These are phyloP conservation scores for Petromus typicus DNA, from an alignment of 2,113 vertebrate genomes.

Conservation along the genomic window DNA sequence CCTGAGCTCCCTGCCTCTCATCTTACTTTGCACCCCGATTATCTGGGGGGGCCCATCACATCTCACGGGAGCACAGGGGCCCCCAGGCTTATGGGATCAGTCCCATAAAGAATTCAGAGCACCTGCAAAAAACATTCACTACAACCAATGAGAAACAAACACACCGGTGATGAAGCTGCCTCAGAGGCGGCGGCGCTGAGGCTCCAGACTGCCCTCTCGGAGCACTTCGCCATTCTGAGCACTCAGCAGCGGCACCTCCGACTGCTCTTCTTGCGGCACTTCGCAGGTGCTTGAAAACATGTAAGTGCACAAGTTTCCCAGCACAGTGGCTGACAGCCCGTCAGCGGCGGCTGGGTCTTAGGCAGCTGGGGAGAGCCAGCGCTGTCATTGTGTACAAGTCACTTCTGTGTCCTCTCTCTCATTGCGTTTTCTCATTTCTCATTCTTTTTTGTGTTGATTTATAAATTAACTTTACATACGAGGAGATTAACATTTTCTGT, in stretches of 20 bases:
- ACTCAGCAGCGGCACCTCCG: fast-evolving
- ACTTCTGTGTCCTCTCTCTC: not conserved
- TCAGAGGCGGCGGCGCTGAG: not conserved
- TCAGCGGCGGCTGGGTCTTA: not conserved
- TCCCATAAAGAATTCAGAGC: not conserved
- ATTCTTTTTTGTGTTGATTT: not conserved
- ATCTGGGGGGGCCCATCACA: not conserved
- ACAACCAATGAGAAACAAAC: no score
- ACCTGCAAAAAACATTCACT: fast-evolving
- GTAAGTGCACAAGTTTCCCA: not conserved
- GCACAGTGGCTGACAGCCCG: not conserved
- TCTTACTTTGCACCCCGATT: not conserved
- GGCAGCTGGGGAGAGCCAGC: not conserved
- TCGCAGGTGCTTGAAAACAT: no score
- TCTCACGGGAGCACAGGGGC: no score
- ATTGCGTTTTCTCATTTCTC: not conserved
- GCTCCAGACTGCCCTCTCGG: no score
- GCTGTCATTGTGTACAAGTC: not conserved
- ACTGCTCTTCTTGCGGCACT: no score
- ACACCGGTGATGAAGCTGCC: not conserved
- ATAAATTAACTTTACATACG: not conserved
- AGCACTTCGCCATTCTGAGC: not conserved
- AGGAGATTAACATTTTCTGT: not conserved
- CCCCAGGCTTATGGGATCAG: no score
- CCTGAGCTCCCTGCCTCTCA: no score